A percentile compares a stretch with the other conserved stretches of the same genome.
Evolutionary conservation across 1,140 invertebrate species (phyloP).

Genomic region (Drosophila rhopaloa): DNA sequence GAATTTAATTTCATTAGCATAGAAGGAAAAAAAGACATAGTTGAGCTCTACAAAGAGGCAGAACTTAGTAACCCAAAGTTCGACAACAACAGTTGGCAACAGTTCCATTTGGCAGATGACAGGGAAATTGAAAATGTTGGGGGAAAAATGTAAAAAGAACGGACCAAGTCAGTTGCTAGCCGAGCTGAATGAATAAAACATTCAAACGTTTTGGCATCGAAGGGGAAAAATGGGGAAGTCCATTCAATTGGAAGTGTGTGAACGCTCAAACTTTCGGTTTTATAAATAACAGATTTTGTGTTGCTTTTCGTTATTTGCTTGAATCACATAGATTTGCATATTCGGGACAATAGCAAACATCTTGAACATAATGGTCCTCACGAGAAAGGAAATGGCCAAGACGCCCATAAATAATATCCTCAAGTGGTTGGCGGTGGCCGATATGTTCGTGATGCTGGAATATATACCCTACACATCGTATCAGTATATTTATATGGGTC

Average conservation of each 20-base stretch:
- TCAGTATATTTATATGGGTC: constrained; percentile 87
- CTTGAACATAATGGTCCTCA: constrained; percentile 95
- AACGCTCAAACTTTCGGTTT: constrained; percentile 1
- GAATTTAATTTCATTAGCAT: background rate
- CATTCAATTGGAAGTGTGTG: constrained; percentile 24
- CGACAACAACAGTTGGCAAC: background rate
- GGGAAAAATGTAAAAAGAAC: constrained; percentile 12
- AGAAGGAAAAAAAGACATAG: background rate
- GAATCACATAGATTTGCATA: constrained; percentile 88
- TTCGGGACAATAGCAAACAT: constrained; percentile 96
- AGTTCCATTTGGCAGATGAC: background rate
- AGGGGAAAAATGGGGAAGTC: background rate
- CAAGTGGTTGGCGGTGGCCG: constrained; percentile 91
- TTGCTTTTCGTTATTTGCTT: constrained; percentile 20
- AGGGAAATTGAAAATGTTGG: constrained; percentile 3
- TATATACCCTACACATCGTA: constrained; percentile 94
- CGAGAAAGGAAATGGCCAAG: constrained; percentile 91
- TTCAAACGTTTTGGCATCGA: constrained; percentile 13
- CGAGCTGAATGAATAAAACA: constrained; percentile 40
- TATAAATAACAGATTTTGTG: constrained; percentile 20
- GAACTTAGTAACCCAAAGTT: no score
- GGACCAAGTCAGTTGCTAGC: background rate
- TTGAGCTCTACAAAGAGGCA: background rate
- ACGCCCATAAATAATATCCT: constrained; percentile 94
- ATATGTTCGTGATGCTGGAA: constrained; percentile 94